phyloP scores from a whole-genome alignment of 2,888 invertebrate genomes.

The Agonopterix subpropinquella region DNA sequence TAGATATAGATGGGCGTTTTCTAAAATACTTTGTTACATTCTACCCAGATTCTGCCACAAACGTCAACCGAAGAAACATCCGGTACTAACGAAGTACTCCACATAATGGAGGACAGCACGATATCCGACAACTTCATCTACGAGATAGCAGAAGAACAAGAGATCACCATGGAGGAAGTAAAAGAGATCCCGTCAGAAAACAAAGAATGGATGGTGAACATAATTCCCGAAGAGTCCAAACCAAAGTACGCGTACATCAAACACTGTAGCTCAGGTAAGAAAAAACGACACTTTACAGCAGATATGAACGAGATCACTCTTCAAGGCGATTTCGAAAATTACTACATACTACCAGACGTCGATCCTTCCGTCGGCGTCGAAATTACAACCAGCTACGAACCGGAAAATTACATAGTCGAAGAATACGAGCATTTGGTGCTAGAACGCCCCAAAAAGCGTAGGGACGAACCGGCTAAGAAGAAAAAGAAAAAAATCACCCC shows the following conservation, averaged over 20 bases:
- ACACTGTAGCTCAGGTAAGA: conserved; percentile 57
- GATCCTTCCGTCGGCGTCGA: conserved; percentile 62
- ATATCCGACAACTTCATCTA: conserved; percentile 63
- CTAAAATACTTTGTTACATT: not conserved
- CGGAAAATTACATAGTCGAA: conserved; percentile 59
- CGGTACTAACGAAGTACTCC: conserved; percentile 34
- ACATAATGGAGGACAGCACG: conserved; percentile 48
- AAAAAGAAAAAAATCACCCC: conserved; percentile 36
- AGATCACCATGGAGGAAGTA: conserved; percentile 63
- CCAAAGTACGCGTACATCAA: conserved; percentile 66
- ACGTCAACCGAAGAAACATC: conserved; percentile 21
- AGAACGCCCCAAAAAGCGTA: conserved; percentile 46
- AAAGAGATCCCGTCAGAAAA: conserved; percentile 50
- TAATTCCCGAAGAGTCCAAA: conserved; percentile 48
- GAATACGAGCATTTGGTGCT: conserved; percentile 57
- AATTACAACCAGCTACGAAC: conserved; percentile 61
- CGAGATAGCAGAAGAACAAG: conserved; percentile 68
- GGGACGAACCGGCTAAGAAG: conserved; percentile 34
- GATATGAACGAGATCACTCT: conserved; percentile 61
- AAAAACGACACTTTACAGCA: conserved; percentile 59
- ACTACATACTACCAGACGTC: conserved; percentile 64
- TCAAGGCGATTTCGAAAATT: conserved; percentile 63
- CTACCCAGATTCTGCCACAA: conserved; percentile 54
- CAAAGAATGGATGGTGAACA: conserved; percentile 63
- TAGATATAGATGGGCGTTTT: too few species aligned